Base-by-base conservation (phyloP, 1,140 invertebrate species). In the Drusus annulatus region DNA sequence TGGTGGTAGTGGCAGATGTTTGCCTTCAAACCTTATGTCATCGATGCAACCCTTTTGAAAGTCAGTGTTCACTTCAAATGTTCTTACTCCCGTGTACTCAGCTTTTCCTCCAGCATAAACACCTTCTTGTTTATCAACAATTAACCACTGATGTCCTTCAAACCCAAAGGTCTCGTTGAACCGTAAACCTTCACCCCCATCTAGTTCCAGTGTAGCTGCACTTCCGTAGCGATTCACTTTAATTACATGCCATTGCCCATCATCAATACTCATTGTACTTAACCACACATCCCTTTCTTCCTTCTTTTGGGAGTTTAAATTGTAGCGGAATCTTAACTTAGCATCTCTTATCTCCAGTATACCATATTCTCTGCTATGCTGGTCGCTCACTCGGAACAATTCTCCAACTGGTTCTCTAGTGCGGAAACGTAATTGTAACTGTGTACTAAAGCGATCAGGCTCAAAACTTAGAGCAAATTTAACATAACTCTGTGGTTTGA, bases 161-260 rank as follows among this genome's bases (percentile, higher is more conserved):
- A 92, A 92, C 75, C 87, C 87, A 82, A 92, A 91, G 10, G 93
- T 92, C 85, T 94, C 93, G 84, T 93, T 94, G 86, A 92, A 94
- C 52, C 92, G 91, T 56, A 92, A 84, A 5, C 93, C 93, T 86
- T 94, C 94, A n/a, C 94, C 94, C 13, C 92, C 92, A 85, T 95
- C 94, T 71, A 95, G 85, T 79, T 91, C 91, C 63, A 95, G 86
- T 15, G 91, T 90, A 3, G 93, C 92, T 51, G 93, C 91, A 71
- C 91, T 92, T 19, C 94, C 93, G 82, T 91, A 92, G 2, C 94
- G 88, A 77, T 86, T 88, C n/a, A 89, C 88, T 81, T 90, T 90
- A 13, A 92, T 92, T 19, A 91, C 91, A 86, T 95, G 94, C 94
- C 94, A 95, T 81, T 93, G 92, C 13, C 94, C 94, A 86, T 95